Conservation (phyloP, 2,113 vertebrate species). For the Jaculus jaculus region DNA sequence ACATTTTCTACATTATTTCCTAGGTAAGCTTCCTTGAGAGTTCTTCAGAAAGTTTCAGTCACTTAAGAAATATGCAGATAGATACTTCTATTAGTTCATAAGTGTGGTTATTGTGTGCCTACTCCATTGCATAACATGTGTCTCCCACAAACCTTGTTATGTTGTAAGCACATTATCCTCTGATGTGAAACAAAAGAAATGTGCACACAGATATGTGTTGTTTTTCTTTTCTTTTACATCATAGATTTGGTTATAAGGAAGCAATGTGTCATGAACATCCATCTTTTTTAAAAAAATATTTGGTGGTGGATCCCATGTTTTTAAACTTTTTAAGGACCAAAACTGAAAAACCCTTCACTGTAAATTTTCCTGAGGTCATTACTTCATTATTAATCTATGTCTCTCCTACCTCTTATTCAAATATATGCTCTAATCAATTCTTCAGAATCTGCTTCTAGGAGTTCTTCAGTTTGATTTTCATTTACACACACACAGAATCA, state of each 20-base stretch:
- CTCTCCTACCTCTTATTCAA: neutral
- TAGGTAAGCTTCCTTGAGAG: no score
- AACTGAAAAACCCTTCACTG: neutral
- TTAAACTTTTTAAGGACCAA: neutral
- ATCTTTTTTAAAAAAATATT: neutral
- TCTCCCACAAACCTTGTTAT: no score
- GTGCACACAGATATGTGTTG: neutral
- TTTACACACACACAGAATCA: neutral
- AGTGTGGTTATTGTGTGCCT: no score
- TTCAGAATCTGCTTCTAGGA: neutral
- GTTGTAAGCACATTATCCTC: no score
- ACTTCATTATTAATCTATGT: neutral
- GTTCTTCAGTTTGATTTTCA: neutral
- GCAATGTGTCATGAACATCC: neutral
- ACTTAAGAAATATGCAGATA: no score
- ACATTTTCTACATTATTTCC: no score
- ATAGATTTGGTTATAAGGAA: neutral
- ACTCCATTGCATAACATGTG: no score
- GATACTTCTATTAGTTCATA: no score
- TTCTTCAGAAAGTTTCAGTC: no score
- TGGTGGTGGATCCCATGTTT: neutral
- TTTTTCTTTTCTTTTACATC: neutral
- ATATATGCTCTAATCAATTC: neutral
- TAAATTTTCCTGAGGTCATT: neutral
- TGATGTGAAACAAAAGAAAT: neutral